Evolutionary conservation across 92 coral and sea anemone genomes (phyloP), one percentile per base, ranked within the genome.

Genomic region (Micromussa lordhowensis): DNA sequence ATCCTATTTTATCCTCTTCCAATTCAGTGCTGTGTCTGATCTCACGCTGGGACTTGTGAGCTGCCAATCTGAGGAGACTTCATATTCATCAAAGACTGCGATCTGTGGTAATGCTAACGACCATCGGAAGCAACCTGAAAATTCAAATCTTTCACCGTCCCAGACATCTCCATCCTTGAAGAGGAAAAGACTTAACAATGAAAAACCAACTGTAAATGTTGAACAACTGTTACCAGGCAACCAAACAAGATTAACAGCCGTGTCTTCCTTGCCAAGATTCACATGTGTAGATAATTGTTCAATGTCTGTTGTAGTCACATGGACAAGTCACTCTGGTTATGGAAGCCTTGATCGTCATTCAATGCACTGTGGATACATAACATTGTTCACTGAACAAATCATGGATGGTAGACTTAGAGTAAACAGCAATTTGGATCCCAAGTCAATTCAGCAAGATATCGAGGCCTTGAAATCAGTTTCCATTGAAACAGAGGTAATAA

Each of bases 381-480:
- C 85, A 19, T 34, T 90, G 73, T 24, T 54, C 22, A 49, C 75
- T 34, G 74, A 79, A 32, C 68, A 90, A 55, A 73, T 80, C 15
- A 57, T 90, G 28, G 66, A 85, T 79, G 90, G 86, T 0, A 83
- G 79, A 80, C 53, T 94, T 64, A 68, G 61, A 18, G 14, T 89
- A n/a, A 89, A 79, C 48, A 55, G 55, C 22, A 66, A 32, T 34
- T 8, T 68, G 78, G 93, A 94, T 68, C 68, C 9, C 54, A 63
- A 69, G 40, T 82, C 93, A 11, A 77, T 70, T 34, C 54, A 82
- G 44, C 94, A 87, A 14, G 91, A 92, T 82, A 71, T 91, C 75
- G 59, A 12, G 59, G 95, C 97, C 57, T 76, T 94, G 68, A 84
- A 72, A 61, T 88, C 95, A 15, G 93, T 91, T 55, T 92, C 92